Evolutionary conservation across 1,140 invertebrate genomes (phyloP).

Genomic region (Anoplophora glabripennis): DNA sequence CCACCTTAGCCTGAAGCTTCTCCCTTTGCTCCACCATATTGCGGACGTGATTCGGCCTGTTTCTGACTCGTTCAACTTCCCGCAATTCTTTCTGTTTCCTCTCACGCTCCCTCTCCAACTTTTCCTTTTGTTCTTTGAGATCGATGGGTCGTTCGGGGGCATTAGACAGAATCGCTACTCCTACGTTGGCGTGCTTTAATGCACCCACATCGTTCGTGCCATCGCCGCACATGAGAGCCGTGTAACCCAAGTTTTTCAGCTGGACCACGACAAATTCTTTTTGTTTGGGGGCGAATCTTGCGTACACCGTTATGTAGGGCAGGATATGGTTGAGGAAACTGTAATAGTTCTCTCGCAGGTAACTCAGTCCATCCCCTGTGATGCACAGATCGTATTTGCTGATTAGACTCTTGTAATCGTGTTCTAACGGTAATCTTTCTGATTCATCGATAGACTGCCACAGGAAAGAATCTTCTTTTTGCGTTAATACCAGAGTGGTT

Average conservation of each 20-base stretch:
- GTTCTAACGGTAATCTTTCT: conserved; percentile 58
- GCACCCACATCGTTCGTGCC: conserved; percentile 99
- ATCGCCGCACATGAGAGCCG: conserved; percentile 99
- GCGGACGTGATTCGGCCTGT: conserved; percentile 42
- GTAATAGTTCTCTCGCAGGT: conserved; percentile 64
- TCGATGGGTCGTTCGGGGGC: conserved; percentile 62
- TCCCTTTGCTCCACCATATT: conserved; percentile 47
- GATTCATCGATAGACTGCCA: conserved; percentile 84
- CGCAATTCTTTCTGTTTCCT: conserved; percentile 33
- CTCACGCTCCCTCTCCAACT: conserved; percentile 32
- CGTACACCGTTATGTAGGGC: conserved; percentile 86
- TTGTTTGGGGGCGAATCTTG: conserved; percentile 93
- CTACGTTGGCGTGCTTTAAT: conserved; percentile 96
- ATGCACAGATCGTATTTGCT: conserved; percentile 84
- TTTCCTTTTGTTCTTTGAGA: conserved; percentile 32
- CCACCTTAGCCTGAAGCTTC: conserved; percentile 54
- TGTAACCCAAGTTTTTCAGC: conserved; percentile 83
- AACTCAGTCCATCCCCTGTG: conserved; percentile 85
- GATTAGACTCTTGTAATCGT: conserved; percentile 37
- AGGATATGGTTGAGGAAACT: conserved; percentile 71
- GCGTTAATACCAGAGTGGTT: conserved; percentile 71
- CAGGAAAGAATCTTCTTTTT: conserved; percentile 56
- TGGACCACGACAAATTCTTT: conserved; percentile 93
- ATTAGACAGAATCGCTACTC: conserved; percentile 71
- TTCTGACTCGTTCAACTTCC: conserved; percentile 40